Base-by-base conservation (phyloP, 2,797 vertebrate species). In the Acanthopagrus latus region DNA sequence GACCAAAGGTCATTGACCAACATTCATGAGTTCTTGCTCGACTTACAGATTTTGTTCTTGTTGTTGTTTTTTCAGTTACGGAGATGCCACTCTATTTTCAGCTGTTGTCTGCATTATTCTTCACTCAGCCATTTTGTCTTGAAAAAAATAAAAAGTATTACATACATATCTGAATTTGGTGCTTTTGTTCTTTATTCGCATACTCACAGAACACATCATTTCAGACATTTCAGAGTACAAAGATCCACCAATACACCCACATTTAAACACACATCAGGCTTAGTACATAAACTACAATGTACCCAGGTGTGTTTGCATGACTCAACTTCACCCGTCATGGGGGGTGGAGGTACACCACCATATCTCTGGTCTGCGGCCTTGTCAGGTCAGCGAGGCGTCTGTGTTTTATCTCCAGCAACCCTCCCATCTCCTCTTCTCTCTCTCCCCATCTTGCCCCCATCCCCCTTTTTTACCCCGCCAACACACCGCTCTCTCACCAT, bases 81-180 rank as follows among this genome's bases (percentile, higher is more conserved):
- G 96, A 97, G 96, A 97, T 97, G 97, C 97, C 97, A 97, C 97
- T 98, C 97, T 98, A 91, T 97, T 97, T 97, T 97, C 96, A 97
- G 96, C 96, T 97, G 95, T 98, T 97, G 96, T 97, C 96, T 97
- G 96, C 97, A 97, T 98, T 97, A 97, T 96, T 97, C 97, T 97
- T 97, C 97, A 97, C 97, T 97, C 97, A 96, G 97, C 97, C 97
- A 97, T 98, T 98, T 98, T 97, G 96, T 98, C 97, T 97, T 96
- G 93, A 96, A 96, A 93, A 96, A 93, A 94, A 93, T 89, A 93
- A 94, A 95, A 94, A 87, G 96, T 96, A 97, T 92, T 92, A 96
- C 96, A 96, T 96, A 96, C 96, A 96, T 94, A 95, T 89, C 54
- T 86, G 88, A 89, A 85, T 75, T 71, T 71, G 64, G 18, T 79